Evolutionary conservation across 2,797 vertebrate genomes (phyloP).

Genomic region (Myoxocephalus aenaeus): DNA sequence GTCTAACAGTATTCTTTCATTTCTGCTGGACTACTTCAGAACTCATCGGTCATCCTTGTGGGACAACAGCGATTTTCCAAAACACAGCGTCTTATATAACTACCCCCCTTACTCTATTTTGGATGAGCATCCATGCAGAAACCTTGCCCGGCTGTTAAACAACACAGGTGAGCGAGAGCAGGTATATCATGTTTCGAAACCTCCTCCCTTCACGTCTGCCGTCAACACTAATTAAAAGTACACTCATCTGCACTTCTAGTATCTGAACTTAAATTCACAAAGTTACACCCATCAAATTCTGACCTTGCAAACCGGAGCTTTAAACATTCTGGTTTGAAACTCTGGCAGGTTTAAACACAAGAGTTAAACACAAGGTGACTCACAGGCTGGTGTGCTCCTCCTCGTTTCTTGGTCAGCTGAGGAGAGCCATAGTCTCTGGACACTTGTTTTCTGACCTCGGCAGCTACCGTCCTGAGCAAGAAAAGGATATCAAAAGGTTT

Average conservation of each 20-base stretch:
- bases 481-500: conserved; percentile 13
- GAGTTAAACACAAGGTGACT: conserved; percentile 73
- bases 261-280: conserved; percentile 19
- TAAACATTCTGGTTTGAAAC: conserved; percentile 5
- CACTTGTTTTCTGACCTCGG: conserved; percentile 94
- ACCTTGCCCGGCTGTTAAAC: not conserved
- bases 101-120: not conserved
- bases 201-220: not conserved
- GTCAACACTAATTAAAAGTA: conserved; percentile 14
- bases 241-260: not conserved
- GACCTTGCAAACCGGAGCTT: conserved; percentile 26
- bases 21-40: conserved; percentile 5
- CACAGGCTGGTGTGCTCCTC: conserved; percentile 84
- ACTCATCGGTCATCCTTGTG: not conserved
- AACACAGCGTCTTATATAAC: not conserved
- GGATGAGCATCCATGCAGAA: conserved; percentile 13
- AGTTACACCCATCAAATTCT: conserved; percentile 27
- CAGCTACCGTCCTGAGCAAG: conserved; percentile 87
- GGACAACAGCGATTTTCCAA: conserved; percentile 15
- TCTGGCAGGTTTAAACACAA: conserved; percentile 41
- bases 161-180: conserved; percentile 9
- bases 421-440: conserved; percentile 92
- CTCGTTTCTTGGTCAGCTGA: conserved; percentile 89
- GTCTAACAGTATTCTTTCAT: not conserved
- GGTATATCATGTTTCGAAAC: conserved; percentile 35